phyloP scores from a whole-genome alignment of 2,888 invertebrate species.

The Leucania comma region DNA sequence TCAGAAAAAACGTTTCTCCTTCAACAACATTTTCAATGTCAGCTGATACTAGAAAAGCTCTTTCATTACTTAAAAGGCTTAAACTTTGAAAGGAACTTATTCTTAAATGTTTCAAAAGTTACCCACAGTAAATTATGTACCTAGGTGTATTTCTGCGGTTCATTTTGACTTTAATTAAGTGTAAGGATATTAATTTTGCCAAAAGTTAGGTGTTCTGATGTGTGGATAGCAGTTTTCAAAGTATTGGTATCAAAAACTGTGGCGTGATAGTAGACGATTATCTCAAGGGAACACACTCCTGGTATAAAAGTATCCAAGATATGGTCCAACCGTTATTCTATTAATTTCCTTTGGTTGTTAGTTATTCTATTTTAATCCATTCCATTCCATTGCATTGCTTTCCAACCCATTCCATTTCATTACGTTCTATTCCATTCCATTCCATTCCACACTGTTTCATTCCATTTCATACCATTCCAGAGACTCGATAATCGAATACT shows the following conservation, averaged over 20 bases:
- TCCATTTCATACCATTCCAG: no score
- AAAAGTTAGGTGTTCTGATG: neutral
- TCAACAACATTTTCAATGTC: neutral
- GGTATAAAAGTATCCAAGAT: no score
- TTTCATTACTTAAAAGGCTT: constrained; percentile 15
- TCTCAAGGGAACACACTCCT: no score
- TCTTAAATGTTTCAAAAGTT: constrained; percentile 20
- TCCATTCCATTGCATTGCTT: no score
- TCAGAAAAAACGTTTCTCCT: neutral
- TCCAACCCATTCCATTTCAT: no score
- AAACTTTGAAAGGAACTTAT: constrained; percentile 28
- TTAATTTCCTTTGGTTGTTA: no score
- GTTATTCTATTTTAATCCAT: no score
- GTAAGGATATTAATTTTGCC: neutral
- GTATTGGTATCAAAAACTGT: neutral
- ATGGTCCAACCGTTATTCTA: no score
- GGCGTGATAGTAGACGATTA: neutral
- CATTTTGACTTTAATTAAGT: neutral
- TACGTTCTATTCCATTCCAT: no score
- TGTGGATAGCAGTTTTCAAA: neutral
- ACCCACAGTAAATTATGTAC: neutral
- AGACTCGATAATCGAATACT: no score
- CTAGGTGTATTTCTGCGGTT: constrained; percentile 17
- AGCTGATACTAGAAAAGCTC: constrained; percentile 12
- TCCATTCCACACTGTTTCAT: no score